A percentile compares a stretch with the other conserved stretches of the same genome.
Evolutionary conservation across 2,888 invertebrate species (phyloP).

Genomic region (Carterocephalus palaemon): DNA sequence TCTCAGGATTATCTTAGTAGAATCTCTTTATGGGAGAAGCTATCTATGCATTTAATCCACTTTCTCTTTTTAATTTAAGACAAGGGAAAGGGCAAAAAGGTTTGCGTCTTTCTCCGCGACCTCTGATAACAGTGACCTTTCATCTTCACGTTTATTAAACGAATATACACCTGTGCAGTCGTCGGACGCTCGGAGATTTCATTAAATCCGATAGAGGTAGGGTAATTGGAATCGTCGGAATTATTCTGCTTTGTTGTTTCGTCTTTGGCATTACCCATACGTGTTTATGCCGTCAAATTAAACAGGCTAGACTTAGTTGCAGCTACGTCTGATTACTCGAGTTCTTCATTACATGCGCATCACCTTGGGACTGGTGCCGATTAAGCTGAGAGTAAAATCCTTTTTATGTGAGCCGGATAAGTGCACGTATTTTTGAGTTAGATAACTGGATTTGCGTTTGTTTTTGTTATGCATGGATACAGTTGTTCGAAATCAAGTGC

Average conservation of each 20-base stretch:
- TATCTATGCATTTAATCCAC: slow-evolving; percentile 74
- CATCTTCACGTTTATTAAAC: slow-evolving; percentile 58
- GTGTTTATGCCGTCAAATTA: slow-evolving; percentile 6
- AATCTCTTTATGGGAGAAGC: slow-evolving; percentile 62
- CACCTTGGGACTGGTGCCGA: neutral
- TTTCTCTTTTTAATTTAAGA: slow-evolving; percentile 66
- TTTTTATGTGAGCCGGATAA: neutral
- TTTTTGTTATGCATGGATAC: no score
- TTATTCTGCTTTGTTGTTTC: slow-evolving; percentile 39
- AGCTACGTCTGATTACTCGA: slow-evolving; percentile 1
- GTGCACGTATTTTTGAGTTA: no score
- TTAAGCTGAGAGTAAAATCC: neutral
- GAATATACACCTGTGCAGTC: slow-evolving; percentile 65
- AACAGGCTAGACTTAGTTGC: slow-evolving; percentile 9
- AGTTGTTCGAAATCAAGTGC: no score
- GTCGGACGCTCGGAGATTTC: slow-evolving; percentile 53
- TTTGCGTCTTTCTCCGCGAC: slow-evolving; percentile 57
- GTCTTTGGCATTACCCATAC: slow-evolving; percentile 29
- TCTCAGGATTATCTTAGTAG: slow-evolving; percentile 50
- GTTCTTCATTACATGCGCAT: neutral
- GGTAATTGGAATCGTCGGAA: slow-evolving; percentile 45
- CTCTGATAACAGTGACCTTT: slow-evolving; percentile 59
- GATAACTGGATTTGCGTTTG: no score
- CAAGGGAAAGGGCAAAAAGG: slow-evolving; percentile 56
- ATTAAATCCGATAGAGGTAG: slow-evolving; percentile 55